A percentile compares a stretch with the other conserved stretches of the same genome.
These are phyloP conservation scores for Chitala chitala DNA, from an alignment of 2,113 vertebrate genomes.

Conservation along the genomic window DNA sequence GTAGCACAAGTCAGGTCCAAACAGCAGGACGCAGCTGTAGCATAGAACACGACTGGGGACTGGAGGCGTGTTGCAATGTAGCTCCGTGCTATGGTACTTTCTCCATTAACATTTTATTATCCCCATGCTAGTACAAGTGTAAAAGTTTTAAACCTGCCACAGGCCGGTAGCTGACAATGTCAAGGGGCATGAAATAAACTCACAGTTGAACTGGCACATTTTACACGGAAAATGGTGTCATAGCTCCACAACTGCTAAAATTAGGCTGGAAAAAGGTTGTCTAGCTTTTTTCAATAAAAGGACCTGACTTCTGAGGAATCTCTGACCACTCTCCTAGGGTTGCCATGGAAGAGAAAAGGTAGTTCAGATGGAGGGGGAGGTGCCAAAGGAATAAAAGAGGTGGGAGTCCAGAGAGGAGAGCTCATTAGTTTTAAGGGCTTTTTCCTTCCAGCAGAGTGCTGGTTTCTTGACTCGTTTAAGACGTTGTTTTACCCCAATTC, in stretches of 20 bases:
- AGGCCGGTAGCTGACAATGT: not conserved
- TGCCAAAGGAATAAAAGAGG: not conserved
- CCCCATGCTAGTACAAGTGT: slow-evolving; percentile 4
- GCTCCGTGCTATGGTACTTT: no score
- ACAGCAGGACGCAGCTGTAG: no score
- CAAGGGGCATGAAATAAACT: not conserved
- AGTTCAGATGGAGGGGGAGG: not conserved
- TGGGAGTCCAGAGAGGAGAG: slow-evolving; percentile 10
- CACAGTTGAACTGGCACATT: not conserved
- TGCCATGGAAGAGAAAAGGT: slow-evolving; percentile 17
- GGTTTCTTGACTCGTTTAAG: not conserved
- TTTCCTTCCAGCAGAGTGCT: slow-evolving; percentile 12
- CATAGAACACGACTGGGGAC: no score
- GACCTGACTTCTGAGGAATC: not conserved
- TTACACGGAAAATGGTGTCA: not conserved
- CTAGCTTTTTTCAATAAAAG: not conserved
- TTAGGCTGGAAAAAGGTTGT: not conserved
- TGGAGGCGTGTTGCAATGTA: no score
- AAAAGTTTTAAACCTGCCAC: not conserved
- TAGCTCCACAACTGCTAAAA: not conserved
- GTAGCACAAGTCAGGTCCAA: not conserved
- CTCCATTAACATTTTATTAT: no score
- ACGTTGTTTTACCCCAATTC: not conserved
- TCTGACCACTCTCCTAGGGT: not conserved
- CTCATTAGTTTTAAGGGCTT: slow-evolving; percentile 20